Percentiles rank a stretch among this genome's conserved stretches.
Evolutionary conservation across 2,113 vertebrate genomes (phyloP).

Genomic region (Platichthys flesus): DNA sequence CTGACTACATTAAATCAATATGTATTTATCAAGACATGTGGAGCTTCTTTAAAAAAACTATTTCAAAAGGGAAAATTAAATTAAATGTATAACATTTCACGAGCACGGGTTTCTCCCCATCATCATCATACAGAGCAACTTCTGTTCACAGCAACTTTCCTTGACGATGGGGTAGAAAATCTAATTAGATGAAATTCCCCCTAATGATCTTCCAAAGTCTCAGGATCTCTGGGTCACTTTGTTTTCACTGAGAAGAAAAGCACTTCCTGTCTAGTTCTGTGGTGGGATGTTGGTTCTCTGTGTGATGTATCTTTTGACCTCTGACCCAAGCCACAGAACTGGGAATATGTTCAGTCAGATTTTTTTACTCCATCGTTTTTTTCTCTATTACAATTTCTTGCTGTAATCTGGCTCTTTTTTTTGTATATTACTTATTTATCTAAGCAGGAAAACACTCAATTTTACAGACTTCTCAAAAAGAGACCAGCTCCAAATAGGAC

Average conservation of each 20-base stretch:
- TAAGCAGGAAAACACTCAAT: too few species aligned
- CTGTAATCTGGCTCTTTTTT: too few species aligned
- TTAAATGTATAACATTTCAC: slow-evolving; percentile 65
- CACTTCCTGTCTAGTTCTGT: slow-evolving; percentile 31
- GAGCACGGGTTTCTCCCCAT: slow-evolving; percentile 43
- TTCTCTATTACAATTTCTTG: too few species aligned
- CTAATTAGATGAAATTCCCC: slow-evolving; percentile 82
- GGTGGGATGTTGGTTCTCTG: background rate
- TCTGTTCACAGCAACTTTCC: slow-evolving; percentile 65
- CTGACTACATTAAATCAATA: too few species aligned
- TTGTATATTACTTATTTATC: too few species aligned
- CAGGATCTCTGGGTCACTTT: slow-evolving; percentile 29
- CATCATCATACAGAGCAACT: slow-evolving; percentile 46
- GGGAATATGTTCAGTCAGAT: too few species aligned
- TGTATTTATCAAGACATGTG: slow-evolving; percentile 21
- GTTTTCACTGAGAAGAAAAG: slow-evolving; percentile 49
- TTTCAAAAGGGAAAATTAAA: slow-evolving; percentile 60
- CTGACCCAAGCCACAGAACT: slow-evolving; percentile 1
- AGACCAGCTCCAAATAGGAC: too few species aligned
- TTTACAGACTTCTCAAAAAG: too few species aligned
- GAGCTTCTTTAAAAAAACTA: background rate
- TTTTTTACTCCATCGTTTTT: too few species aligned
- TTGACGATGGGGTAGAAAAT: slow-evolving; percentile 71
- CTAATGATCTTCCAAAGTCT: slow-evolving; percentile 67
- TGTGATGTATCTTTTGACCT: slow-evolving; percentile 22